Evolutionary conservation across 2,113 vertebrate genomes (phyloP), one percentile per base, ranked within the genome.

Genomic region (Vulpes vulpes): DNA sequence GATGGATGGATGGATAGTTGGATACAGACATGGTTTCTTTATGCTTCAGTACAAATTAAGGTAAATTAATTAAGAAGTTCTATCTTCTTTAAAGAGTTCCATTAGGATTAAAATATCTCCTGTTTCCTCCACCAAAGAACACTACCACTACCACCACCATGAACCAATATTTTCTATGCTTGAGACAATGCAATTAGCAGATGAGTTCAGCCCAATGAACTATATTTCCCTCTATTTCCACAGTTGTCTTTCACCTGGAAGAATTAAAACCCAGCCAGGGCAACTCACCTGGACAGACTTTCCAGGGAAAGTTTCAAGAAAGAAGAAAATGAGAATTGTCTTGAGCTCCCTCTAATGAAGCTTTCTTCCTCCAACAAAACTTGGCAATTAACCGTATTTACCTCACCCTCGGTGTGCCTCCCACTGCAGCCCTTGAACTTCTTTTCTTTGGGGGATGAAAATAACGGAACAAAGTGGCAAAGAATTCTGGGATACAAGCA

Each of bases 271-370:
- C 11, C 27, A 76, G 32, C 22, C n/a, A n/a, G 16, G 32, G 10
- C 1, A 74, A 69, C 38, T 90, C 43, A 43, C 43, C 69, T 62
- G 43, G 43, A 88, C 20, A 79, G 22, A 12, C 51, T 88, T 85
- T 51, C 80, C 30, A 69, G 19, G 76, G 51, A 69, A 71, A 83
- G 55, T 81, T 86, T 80, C 27, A 82, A 69, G 82, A 94, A 12
- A 57, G 49, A 78, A 90, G 53, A 30, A 96, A 88, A 95, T 74
- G 25, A 73, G 25, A 73, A 91, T 86, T 67, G 22, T 67, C 60
- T 67, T 27, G 67, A 74, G 17, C 19, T 67, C 4, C 14, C 3
- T 73, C 25, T 96, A 71, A 59, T 4, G 79, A 65, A 89, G 38
- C 30, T 64, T 73, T 55, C 20, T 49, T 79, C 0, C 55, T 57